phyloP scores from a whole-genome alignment of 2,797 vertebrate genomes.

The Bradypus variegatus region DNA sequence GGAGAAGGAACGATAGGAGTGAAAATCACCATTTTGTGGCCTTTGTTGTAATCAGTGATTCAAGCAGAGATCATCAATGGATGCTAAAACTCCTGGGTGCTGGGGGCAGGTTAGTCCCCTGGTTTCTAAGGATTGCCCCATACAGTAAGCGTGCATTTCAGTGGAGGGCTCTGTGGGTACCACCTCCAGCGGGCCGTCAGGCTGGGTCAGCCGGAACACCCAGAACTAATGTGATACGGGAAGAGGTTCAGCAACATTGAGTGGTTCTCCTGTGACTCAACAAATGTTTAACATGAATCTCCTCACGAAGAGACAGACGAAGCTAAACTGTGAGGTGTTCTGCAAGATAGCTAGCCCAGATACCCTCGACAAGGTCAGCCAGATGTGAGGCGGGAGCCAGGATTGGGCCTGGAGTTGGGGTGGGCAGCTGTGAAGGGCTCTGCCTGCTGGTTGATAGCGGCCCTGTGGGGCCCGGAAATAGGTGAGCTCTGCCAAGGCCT shows the following conservation, averaged over 20 bases:
- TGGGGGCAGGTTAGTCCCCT: not conserved
- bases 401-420: not conserved
- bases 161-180: too few relatives aligned
- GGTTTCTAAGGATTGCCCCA: not conserved
- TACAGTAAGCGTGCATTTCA: not conserved
- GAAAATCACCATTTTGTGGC: not conserved
- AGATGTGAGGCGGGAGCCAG: too few relatives aligned
- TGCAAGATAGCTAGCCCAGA: not conserved
- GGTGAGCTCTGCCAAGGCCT: not conserved
- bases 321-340: not conserved
- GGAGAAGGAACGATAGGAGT: not conserved
- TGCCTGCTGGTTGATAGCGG: not conserved
- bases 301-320: not conserved
- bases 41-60: not conserved
- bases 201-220: not conserved
- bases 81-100: too few relatives aligned
- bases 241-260: fast-evolving
- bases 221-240: too few relatives aligned
- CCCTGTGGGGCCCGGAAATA: too few relatives aligned
- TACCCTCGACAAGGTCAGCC: too few relatives aligned
- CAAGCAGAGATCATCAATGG: not conserved
- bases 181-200: not conserved
- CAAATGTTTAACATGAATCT: not conserved
- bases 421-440: not conserved
- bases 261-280: not conserved